Evolutionary conservation across 2,113 vertebrate species (phyloP), one percentile per base, ranked within the genome.

Genomic region (Formicarius rufipectus): DNA sequence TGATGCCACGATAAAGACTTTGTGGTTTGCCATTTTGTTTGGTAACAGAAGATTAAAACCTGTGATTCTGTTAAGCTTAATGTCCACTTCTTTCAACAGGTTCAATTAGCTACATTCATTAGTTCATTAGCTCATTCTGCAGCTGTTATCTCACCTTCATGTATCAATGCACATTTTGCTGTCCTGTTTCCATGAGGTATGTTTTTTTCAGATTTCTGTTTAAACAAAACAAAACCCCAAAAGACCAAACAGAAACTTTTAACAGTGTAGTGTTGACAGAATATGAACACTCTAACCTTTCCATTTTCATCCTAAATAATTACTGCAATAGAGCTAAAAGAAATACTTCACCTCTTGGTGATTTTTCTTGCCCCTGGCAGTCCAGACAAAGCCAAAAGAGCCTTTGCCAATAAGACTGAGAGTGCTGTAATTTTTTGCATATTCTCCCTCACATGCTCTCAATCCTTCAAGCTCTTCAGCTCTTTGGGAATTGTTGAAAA

Each of bases 311-410:
- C 37, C 66, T 60, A 60, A 88, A 76, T 35, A 75, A 84, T 63
- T 39, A 64, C 12, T 83, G n/a, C 47, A 83, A 35, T 4, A 90
- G 24, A 88, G 12, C 10, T 39, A 47, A 55, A 92, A 85, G 53
- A 79, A 93, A 76, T 69, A 76, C 78, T 95, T 97, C 69, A 99
- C 99, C 98, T 99, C 99, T 85, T 98, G 96, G 21, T 97, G 96
- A 58, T 98, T 93, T 6, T 92, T 86, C 90, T 97, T 98, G 66
- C 98, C 60, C 80, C 96, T 62, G 20, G 99, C 99, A 20, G 98
- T 99, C 99, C 99, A 99, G 77, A 99, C 99, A 77, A 99, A 99
- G 66, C 99, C 99, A 50, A 99, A 99, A 47, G 99, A 98, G 58
- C 99, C 99, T 68, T 98, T 99, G 59, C 99, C 99, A 33, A 99